Evolutionary conservation across 1,140 invertebrate species (phyloP).

Genomic region (Ladona fulva): DNA sequence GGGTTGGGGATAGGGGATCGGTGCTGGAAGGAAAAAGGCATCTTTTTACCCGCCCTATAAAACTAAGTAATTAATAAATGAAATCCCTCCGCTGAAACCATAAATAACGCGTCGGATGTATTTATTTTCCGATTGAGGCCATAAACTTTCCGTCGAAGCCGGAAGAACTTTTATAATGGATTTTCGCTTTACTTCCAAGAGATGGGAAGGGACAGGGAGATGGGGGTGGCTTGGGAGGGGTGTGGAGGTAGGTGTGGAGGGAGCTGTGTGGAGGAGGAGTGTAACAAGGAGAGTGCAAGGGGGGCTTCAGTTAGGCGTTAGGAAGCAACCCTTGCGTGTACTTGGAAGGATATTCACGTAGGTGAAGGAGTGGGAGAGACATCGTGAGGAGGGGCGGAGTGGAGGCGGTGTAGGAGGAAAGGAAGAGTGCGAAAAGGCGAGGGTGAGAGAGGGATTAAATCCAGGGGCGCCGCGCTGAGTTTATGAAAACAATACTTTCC

Average conservation of each 20-base stretch:
- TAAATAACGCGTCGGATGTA: constrained; percentile 2
- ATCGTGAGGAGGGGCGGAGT: background rate
- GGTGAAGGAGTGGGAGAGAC: background rate
- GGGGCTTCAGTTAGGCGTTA: background rate
- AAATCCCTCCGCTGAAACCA: constrained; percentile 3
- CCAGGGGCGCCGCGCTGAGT: background rate
- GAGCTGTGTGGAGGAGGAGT: background rate
- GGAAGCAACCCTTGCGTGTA: background rate
- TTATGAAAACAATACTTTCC: constrained; percentile 18
- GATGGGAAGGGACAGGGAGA: background rate
- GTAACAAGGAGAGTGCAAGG: background rate
- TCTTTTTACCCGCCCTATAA: background rate
- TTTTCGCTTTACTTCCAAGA: constrained; percentile 9
- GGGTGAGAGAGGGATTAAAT: background rate
- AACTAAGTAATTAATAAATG: constrained; percentile 11
- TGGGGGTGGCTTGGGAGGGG: background rate
- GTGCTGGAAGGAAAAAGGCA: background rate
- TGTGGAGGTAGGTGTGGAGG: background rate
- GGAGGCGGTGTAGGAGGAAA: background rate
- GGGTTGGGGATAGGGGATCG: background rate
- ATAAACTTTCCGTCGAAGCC: background rate
- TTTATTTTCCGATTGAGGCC: constrained; percentile 4
- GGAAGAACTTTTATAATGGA: constrained; percentile 6
- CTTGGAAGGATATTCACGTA: background rate
- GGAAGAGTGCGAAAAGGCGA: background rate